Base-by-base conservation (phyloP, 2,888 invertebrate species). In the Syrphus vitripennis region DNA sequence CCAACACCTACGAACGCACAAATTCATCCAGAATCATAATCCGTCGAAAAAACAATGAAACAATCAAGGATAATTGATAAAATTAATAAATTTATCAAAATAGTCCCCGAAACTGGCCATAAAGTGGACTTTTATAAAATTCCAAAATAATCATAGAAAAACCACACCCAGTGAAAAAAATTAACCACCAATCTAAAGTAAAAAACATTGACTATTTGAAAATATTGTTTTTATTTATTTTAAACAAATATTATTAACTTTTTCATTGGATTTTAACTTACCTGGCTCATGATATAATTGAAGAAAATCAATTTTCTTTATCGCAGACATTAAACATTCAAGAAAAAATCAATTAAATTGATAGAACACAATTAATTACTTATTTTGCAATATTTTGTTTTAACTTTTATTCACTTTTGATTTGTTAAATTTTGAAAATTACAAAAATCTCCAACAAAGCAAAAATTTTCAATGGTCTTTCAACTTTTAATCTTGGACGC, bases 231-330 rank as follows among this genome's bases (percentile, higher is more conserved):
- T 80, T 83, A 83, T 76, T 77, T 70, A 86, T 86, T 87, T 72
- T 16, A 87, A 87, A 67, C 63, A 74, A 88, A 81, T 82, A 86
- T 89, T 86, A 83, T 74, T 78, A 67, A 71, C 65, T 83, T 89
- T 89, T 90, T 89, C 89, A 89, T 87, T 84, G 79, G 77, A 88
- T 89, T 88, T 88, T 88, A 89, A 88, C 89, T 92, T 90, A 92
- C 92, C 92, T 92, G 92, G 90, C 90, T 92, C 92, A 92, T 92
- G 90, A 90, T 92, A 92, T 90, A 90, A 90, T 91, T 89, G 90
- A 89, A 89, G 89, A 89, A 90, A 89, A 89, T 88, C 87, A 53
- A 88, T 90, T 91, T 90, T 90, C 90, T 89, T 90, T 90, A 80
- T 89, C 89, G 90, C 90, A 91, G 89, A 90, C 91, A 91, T 91